These are phyloP conservation scores for Cricetomys ansorgei DNA, from an alignment of 2,113 vertebrate species.

Conservation along the genomic window DNA sequence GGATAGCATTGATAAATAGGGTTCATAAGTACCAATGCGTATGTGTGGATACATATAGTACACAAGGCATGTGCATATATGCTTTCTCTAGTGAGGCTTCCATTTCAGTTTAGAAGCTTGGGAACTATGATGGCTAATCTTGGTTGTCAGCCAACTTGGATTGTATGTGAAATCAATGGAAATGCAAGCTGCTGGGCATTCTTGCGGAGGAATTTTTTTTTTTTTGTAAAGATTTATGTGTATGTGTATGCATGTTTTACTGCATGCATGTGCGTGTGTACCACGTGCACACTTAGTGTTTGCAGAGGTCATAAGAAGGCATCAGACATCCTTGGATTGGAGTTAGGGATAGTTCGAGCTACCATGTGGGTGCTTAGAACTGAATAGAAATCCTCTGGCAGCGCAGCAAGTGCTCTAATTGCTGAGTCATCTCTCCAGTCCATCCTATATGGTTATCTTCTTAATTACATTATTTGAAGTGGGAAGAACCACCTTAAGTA, in stretches of 20 bases:
- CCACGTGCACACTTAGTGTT: not conserved
- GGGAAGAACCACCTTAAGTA: not conserved
- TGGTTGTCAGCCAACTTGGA: not conserved
- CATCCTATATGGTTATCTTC: not conserved
- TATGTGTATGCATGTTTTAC: not conserved
- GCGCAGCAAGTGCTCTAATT: not conserved
- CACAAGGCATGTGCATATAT: too few species aligned
- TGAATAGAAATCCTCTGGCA: not conserved
- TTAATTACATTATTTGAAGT: not conserved
- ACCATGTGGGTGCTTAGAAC: not conserved
- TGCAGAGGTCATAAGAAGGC: not conserved
- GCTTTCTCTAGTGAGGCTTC: not conserved
- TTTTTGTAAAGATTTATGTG: not conserved
- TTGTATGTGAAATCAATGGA: not conserved
- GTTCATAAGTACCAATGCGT: not conserved
- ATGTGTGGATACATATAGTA: not conserved
- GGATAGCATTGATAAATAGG: constrained; percentile 18
- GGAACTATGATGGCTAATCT: not conserved
- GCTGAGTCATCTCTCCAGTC: not conserved
- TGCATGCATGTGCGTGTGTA: not conserved
- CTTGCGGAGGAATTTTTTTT: not conserved
- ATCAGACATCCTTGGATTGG: too few species aligned
- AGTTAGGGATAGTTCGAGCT: not conserved
- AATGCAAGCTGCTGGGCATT: not conserved
- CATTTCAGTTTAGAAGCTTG: not conserved